A percentile compares a stretch with the other conserved stretches of the same genome.
phyloP scores from a whole-genome alignment of 2,797 vertebrate species.

The Anguilla pacifica region DNA sequence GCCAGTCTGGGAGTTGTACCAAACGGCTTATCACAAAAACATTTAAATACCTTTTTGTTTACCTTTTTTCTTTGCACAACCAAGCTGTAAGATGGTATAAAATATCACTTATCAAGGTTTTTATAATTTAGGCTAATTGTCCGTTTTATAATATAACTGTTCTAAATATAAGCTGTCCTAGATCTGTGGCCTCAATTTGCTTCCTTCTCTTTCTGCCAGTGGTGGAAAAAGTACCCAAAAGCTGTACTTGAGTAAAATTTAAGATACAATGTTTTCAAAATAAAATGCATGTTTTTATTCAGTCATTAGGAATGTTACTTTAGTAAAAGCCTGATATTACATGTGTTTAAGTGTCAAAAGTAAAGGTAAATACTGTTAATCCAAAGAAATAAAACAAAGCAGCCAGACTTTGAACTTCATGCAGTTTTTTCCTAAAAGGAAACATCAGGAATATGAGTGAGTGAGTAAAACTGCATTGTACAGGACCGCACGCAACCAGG shows the following conservation, averaged over 20 bases:
- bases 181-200: not conserved
- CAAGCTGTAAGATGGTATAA: not conserved
- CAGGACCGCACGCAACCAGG: too few relatives aligned
- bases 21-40: not conserved
- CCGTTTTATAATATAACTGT: not conserved
- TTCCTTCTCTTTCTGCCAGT: not conserved
- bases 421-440: too few relatives aligned
- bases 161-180: not conserved
- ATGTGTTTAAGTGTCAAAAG: too few relatives aligned
- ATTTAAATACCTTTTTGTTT: not conserved
- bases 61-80: not conserved
- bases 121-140: not conserved
- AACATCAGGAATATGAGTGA: too few relatives aligned
- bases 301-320: not conserved
- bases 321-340: not conserved
- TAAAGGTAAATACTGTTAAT: too few relatives aligned
- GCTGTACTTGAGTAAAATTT: too few relatives aligned
- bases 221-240: not conserved
- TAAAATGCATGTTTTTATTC: too few relatives aligned
- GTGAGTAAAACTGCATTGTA: too few relatives aligned
- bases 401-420: too few relatives aligned
- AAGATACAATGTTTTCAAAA: too few relatives aligned
- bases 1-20: not conserved
- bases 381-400: too few relatives aligned
- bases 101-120: not conserved